Percentiles rank a stretch among this genome's conserved stretches.
phyloP scores from a whole-genome alignment of 2,888 invertebrate genomes.

The Odontocerum albicorne region DNA sequence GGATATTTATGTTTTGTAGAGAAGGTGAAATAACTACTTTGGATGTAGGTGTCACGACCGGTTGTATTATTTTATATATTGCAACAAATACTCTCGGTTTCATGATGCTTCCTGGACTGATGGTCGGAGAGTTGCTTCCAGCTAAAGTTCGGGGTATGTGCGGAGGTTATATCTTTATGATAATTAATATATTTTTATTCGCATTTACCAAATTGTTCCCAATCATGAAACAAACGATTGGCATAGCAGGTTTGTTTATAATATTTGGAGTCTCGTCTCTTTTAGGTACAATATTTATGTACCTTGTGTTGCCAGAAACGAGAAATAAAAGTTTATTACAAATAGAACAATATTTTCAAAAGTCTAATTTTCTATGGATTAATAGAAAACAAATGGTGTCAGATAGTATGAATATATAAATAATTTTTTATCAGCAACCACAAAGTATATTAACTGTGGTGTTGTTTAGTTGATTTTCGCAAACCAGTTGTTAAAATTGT shows the following conservation, averaged over 20 bases:
- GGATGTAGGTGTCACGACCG: slow-evolving; percentile 46
- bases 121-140: slow-evolving; percentile 76
- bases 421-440: neutral
- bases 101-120: slow-evolving; percentile 73
- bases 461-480: too few species aligned
- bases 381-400: slow-evolving; percentile 15
- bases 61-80: slow-evolving; percentile 67
- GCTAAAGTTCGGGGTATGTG: slow-evolving; percentile 72
- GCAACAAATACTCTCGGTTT: slow-evolving; percentile 73
- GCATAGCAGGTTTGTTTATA: slow-evolving; percentile 69
- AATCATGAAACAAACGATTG: slow-evolving; percentile 58
- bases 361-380: slow-evolving; percentile 27
- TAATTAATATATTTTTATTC: slow-evolving; percentile 70
- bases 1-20: slow-evolving; percentile 51
- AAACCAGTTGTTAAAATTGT: too few species aligned
- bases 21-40: slow-evolving; percentile 43
- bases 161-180: slow-evolving; percentile 72
- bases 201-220: slow-evolving; percentile 72
- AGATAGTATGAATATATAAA: slow-evolving; percentile 11
- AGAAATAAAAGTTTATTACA: slow-evolving; percentile 70
- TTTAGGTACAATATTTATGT: slow-evolving; percentile 65
- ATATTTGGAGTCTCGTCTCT: slow-evolving; percentile 68
- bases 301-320: slow-evolving; percentile 72
- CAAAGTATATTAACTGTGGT: too few species aligned
- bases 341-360: slow-evolving; percentile 75